Evolutionary conservation across 92 coral and sea anemone genomes (phyloP).

Genomic region (Palythoa grandiflora): DNA sequence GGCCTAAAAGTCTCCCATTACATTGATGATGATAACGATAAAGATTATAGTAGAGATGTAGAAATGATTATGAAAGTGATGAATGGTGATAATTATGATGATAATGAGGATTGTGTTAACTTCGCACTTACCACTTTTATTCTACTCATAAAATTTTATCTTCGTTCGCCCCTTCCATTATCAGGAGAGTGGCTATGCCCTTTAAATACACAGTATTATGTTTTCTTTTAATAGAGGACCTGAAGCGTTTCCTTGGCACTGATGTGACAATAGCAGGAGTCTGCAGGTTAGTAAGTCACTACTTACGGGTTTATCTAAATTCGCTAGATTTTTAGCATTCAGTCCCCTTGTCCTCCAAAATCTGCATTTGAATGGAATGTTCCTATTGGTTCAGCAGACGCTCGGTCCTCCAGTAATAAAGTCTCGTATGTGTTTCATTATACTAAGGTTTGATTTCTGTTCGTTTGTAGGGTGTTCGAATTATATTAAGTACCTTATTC

Average conservation of each 20-base stretch:
- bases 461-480: no score
- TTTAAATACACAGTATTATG: not conserved
- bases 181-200: no score
- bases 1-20: not conserved
- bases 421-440: no score
- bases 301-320: not conserved
- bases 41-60: not conserved
- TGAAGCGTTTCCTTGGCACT: conserved; percentile 92
- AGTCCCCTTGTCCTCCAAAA: no score
- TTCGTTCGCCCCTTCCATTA: no score
- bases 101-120: not conserved
- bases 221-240: conserved; percentile 79
- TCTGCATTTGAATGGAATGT: no score
- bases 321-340: not conserved
- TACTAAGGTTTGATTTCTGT: no score
- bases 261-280: conserved; percentile 97
- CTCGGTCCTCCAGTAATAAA: no score
- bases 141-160: no score
- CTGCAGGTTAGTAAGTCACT: conserved; percentile 71
- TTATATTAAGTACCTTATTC: no score
- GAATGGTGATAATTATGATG: not conserved
- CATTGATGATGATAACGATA: not conserved
- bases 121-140: no score
- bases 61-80: not conserved
- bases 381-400: no score